Evolutionary conservation across 2,797 vertebrate species (phyloP).

Genomic region (Carapus acus): DNA sequence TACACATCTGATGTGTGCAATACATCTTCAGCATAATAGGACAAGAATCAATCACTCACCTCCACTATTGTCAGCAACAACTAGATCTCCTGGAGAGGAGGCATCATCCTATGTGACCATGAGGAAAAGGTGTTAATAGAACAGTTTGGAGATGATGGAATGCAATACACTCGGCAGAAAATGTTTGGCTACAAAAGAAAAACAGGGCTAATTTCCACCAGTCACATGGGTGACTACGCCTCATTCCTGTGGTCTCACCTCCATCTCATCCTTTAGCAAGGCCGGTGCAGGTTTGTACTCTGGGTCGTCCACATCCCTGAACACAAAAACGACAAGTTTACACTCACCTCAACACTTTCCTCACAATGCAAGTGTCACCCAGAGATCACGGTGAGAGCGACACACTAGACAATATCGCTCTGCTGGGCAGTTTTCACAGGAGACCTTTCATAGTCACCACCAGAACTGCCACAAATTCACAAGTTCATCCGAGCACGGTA

Average conservation of each 20-base stretch:
- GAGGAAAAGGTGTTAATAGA: neutral
- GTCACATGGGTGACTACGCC: constrained; percentile 7
- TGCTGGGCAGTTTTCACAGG: no score
- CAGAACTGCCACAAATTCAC: neutral
- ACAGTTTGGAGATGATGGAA: no score
- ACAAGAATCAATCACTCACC: constrained; percentile 55
- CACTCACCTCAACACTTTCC: neutral
- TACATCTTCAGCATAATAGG: constrained; percentile 10
- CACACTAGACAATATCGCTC: no score
- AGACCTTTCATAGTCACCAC: constrained; percentile 1
- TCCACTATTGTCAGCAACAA: constrained; percentile 89
- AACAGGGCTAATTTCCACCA: neutral
- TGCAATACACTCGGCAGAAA: neutral
- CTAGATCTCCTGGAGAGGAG: constrained; percentile 92
- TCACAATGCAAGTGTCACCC: no score
- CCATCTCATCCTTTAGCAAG: constrained; percentile 95
- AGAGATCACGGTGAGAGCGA: no score
- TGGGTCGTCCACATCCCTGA: constrained; percentile 95
- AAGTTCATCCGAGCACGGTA: neutral
- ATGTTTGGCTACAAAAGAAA: neutral
- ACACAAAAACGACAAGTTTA: constrained; percentile 26
- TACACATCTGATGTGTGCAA: no score
- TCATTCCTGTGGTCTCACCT: constrained; percentile 70
- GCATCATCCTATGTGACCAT: constrained; percentile 81
- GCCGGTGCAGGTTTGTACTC: constrained; percentile 97